Evolutionary conservation across 2,888 invertebrate genomes (phyloP).

Genomic region (Andricus quercusramuli): DNA sequence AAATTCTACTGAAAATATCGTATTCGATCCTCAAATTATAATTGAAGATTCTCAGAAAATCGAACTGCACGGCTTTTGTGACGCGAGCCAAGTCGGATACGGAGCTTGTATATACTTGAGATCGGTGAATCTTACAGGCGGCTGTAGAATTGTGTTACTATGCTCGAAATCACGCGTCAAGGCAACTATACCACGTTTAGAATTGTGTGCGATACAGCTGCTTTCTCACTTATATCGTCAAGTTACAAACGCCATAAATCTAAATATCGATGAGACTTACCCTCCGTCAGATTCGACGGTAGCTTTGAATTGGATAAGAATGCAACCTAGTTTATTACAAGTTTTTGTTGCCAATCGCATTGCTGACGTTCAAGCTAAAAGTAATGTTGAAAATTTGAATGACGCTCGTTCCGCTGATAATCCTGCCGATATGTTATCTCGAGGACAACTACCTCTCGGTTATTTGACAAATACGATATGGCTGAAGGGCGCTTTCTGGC

Average conservation of each 20-base stretch:
- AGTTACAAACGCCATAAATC: not conserved
- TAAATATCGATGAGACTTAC: not conserved
- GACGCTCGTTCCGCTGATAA: constrained; percentile 51
- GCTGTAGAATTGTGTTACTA: not conserved
- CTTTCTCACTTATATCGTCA: not conserved
- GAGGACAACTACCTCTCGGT: constrained; percentile 40
- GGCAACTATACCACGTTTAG: constrained; percentile 38
- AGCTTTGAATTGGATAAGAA: constrained; percentile 55
- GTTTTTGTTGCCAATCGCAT: constrained; percentile 56
- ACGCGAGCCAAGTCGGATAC: constrained; percentile 56
- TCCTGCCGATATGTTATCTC: constrained; percentile 54
- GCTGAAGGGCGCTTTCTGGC: constrained; percentile 49
- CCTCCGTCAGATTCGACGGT: constrained; percentile 58
- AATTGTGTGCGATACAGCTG: constrained; percentile 36
- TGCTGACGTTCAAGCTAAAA: constrained; percentile 45
- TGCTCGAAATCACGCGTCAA: constrained; percentile 37
- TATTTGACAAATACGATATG: constrained; percentile 33
- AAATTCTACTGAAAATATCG: constrained; percentile 45
- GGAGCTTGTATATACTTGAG: constrained; percentile 53
- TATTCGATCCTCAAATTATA: constrained; percentile 47
- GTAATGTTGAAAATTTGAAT: constrained; percentile 40
- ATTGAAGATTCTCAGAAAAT: not conserved
- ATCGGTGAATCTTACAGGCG: not conserved
- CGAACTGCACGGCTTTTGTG: constrained; percentile 57
- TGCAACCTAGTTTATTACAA: constrained; percentile 51